Conservation (phyloP, 2,888 invertebrate genomes). For the Erpobdella octoculata region DNA sequence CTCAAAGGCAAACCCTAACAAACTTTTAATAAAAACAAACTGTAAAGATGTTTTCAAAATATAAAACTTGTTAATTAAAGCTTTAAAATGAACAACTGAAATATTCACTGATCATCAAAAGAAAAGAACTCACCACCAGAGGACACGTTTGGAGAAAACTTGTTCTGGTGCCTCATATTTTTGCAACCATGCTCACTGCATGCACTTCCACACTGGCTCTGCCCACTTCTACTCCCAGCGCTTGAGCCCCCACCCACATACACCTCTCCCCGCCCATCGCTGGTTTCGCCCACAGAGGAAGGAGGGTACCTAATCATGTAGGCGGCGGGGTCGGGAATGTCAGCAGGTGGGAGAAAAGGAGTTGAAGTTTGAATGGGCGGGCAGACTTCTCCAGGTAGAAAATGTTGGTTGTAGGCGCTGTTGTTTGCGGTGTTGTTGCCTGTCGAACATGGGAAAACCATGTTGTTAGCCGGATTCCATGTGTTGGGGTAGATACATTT, state of each 20-base stretch:
- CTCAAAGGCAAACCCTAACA: no score
- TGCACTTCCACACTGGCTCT: not conserved
- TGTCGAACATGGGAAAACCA: not conserved
- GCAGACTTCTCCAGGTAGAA: not conserved
- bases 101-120: not conserved
- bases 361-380: conserved; percentile 54
- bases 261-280: not conserved
- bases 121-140: not conserved
- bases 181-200: not conserved
- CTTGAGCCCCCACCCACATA: not conserved
- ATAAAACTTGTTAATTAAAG: not conserved
- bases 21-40: no score
- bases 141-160: not conserved
- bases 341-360: conserved; percentile 60
- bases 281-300: not conserved
- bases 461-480: conserved; percentile 3
- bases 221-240: not conserved
- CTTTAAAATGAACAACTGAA: not conserved
- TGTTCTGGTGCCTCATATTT: not conserved
- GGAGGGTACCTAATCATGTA: conserved; percentile 30
- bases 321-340: conserved; percentile 31
- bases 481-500: conserved; percentile 12
- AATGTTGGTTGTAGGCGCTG: not conserved
- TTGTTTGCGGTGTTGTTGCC: not conserved
- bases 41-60: no score